Conservation (phyloP, 2,797 vertebrate species). For the Onychomys leucogaster region DNA sequence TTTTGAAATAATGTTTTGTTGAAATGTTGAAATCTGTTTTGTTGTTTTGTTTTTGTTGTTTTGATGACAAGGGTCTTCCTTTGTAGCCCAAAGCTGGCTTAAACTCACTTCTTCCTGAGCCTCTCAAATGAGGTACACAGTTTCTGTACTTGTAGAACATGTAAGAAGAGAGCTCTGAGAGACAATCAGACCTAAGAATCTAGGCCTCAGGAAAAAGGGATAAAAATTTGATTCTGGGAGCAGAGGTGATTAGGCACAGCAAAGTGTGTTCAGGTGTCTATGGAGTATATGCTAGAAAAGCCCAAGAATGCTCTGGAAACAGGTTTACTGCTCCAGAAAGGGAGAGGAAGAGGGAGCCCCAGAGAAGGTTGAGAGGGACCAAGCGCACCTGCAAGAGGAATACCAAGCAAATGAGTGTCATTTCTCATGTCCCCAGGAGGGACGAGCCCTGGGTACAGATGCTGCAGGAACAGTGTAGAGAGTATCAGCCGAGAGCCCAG, state of each 20-base stretch:
- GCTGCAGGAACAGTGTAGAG: neutral
- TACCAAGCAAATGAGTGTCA: neutral
- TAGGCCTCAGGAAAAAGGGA: no score
- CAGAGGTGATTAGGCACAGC: neutral
- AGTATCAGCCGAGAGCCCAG: neutral
- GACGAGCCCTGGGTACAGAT: neutral
- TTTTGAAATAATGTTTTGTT: neutral
- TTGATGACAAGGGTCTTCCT: neutral
- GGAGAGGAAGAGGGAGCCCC: neutral
- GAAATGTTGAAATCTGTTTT: neutral
- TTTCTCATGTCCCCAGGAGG: neutral
- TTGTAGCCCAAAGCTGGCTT: neutral
- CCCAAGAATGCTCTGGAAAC: neutral
- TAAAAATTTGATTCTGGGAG: neutral
- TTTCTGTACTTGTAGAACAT: neutral
- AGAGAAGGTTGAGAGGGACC: neutral
- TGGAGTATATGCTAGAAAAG: neutral
- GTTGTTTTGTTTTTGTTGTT: neutral
- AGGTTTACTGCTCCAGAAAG: neutral
- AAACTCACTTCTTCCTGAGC: neutral
- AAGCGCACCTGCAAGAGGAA: conserved; percentile 4
- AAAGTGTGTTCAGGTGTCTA: neutral
- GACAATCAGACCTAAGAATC: neutral
- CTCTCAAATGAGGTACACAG: no score
- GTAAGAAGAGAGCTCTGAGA: neutral